A percentile compares a stretch with the other conserved stretches of the same genome.
Conservation (phyloP, 1,140 invertebrate species). For the Cyclargus thomasi region DNA sequence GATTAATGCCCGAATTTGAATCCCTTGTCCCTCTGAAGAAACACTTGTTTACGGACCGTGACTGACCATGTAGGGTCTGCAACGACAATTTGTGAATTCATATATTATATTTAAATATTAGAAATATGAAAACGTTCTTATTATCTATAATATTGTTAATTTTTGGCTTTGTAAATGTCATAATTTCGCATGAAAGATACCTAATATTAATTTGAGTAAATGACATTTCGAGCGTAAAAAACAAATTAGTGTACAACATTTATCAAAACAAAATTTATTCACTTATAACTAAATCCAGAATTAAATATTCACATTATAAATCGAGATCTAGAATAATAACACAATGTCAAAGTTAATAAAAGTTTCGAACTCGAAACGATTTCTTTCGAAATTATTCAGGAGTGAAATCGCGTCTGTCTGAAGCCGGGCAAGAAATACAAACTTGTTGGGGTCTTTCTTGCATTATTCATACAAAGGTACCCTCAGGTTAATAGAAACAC, state of each 20-base stretch:
- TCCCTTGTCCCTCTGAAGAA: conserved; percentile 26
- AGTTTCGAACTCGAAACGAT: conserved; percentile 26
- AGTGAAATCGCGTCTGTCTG: conserved; percentile 25
- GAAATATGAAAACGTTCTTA: too few species aligned
- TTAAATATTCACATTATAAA: conserved; percentile 16
- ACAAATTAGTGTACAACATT: too few species aligned
- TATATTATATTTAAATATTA: conserved; percentile 18
- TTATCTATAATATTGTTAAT: too few species aligned
- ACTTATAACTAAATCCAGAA: neutral
- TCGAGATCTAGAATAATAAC: conserved; percentile 18
- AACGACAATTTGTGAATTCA: conserved; percentile 1
- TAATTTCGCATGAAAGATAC: neutral
- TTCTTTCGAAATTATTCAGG: conserved; percentile 25
- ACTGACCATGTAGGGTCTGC: conserved; percentile 20
- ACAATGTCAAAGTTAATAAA: conserved; percentile 30
- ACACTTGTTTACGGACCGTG: conserved; percentile 18
- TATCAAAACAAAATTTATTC: too few species aligned
- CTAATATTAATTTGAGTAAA: neutral
- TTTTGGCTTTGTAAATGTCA: too few species aligned
- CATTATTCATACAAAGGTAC: conserved; percentile 29
- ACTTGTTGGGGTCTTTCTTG: conserved; percentile 19
- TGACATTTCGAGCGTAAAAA: neutral
- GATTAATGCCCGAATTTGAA: conserved; percentile 29
- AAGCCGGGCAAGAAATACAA: conserved; percentile 23
- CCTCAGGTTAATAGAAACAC: conserved; percentile 33